A percentile compares a stretch with the other conserved stretches of the same genome.
phyloP scores from a whole-genome alignment of 2,797 vertebrate genomes.

The Taenioides sp. region DNA sequence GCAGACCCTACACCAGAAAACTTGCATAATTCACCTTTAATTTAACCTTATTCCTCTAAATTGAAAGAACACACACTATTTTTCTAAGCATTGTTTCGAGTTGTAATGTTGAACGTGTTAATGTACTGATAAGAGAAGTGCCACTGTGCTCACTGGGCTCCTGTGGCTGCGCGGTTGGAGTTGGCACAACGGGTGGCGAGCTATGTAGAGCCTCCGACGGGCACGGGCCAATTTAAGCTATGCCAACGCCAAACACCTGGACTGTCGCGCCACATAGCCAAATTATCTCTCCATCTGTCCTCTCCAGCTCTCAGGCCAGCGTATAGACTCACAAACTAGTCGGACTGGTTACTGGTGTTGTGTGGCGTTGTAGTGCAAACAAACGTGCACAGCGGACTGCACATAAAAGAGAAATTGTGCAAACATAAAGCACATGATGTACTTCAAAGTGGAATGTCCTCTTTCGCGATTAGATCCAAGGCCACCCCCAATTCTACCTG shows the following conservation, averaged over 20 bases:
- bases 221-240: constrained; percentile 15
- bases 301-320: not conserved
- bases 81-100: constrained; percentile 11
- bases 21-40: too few species aligned
- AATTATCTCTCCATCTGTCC: constrained; percentile 37
- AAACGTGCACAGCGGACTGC: constrained; percentile 25
- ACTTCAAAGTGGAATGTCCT: constrained; percentile 50
- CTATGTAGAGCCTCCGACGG: constrained; percentile 5
- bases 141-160: constrained; percentile 34
- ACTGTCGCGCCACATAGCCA: constrained; percentile 28
- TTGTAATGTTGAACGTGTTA: constrained; percentile 48
- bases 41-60: constrained; percentile 14
- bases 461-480: constrained; percentile 6
- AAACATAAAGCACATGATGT: constrained; percentile 30
- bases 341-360: constrained; percentile 53
- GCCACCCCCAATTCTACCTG: constrained; percentile 41
- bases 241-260: constrained; percentile 40
- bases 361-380: constrained; percentile 28
- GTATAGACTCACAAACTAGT: constrained; percentile 47
- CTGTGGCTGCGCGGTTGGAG: constrained; percentile 28
- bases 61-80: constrained; percentile 17
- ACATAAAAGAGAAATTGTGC: constrained; percentile 22
- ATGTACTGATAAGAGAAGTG: constrained; percentile 47
- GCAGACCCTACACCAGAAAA: too few species aligned
- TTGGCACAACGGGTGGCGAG: constrained; percentile 19